Evolutionary conservation across 2,888 invertebrate genomes (phyloP).

Genomic region (Eudemis profundana): DNA sequence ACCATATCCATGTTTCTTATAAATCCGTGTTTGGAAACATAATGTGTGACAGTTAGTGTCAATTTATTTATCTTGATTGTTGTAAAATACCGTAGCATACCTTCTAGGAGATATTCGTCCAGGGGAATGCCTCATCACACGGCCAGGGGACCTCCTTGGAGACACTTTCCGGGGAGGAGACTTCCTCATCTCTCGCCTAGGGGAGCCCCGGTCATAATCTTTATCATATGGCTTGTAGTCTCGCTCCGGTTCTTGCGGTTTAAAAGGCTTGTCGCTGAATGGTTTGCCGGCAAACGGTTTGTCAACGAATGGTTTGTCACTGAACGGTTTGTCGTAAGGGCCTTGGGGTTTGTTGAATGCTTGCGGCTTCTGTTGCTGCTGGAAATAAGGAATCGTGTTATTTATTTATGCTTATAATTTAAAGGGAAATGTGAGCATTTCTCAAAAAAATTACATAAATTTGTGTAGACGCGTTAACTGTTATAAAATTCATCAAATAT

Average conservation of each 20-base stretch:
- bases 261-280: constrained; percentile 5
- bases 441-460: no score
- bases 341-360: constrained; percentile 16
- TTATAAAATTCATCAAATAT: no score
- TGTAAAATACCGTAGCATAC: no score
- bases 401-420: neutral
- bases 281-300: neutral
- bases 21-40: no score
- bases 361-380: constrained; percentile 14
- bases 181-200: constrained; percentile 41
- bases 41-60: no score
- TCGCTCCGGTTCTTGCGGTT: neutral
- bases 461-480: no score
- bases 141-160: constrained; percentile 45
- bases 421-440: no score
- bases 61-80: no score
- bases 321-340: constrained; percentile 9
- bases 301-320: neutral
- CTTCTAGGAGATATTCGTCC: constrained; percentile 18
- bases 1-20: no score
- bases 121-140: constrained; percentile 44
- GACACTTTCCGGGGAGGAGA: constrained; percentile 50
- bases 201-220: constrained; percentile 13
- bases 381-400: neutral
- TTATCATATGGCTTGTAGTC: constrained; percentile 29